Evolutionary conservation across 2,113 vertebrate genomes (phyloP).

Genomic region (Zapus hudsonius): DNA sequence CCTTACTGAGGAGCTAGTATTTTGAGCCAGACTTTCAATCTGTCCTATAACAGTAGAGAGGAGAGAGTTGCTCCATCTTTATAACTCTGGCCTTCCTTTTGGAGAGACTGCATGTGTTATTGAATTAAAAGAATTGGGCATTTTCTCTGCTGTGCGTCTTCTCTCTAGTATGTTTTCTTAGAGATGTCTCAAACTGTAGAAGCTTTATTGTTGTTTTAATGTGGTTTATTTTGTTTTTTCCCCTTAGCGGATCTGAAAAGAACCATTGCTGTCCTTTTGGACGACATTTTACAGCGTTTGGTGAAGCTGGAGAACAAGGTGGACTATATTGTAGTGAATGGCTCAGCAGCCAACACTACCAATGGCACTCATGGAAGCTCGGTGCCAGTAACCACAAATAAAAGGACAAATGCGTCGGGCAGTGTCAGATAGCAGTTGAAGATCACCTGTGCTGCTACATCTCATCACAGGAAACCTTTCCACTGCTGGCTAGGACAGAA

Average conservation of each 20-base stretch:
- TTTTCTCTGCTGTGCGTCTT: constrained; percentile 9
- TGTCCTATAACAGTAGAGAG: background rate
- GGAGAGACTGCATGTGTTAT: background rate
- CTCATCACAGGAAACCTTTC: constrained; percentile 73
- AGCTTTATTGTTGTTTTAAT: constrained; percentile 1
- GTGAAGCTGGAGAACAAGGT: constrained; percentile 96
- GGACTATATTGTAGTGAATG: constrained; percentile 91
- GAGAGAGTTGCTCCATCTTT: background rate
- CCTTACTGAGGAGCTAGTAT: background rate
- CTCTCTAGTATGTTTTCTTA: constrained; percentile 20
- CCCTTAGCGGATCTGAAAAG: constrained; percentile 95
- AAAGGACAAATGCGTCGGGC: constrained; percentile 82
- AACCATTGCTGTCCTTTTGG: constrained; percentile 97
- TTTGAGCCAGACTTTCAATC: constrained; percentile 19
- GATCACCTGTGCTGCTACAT: background rate
- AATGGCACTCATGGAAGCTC: constrained; percentile 87
- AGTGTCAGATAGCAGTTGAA: constrained; percentile 87
- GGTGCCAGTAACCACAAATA: constrained; percentile 84
- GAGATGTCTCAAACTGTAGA: background rate
- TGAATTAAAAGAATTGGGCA: background rate
- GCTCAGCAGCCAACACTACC: constrained; percentile 90
- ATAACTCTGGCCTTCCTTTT: constrained; percentile 21
- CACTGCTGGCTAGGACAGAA: constrained; percentile 68
- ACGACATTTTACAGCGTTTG: constrained; percentile 95
- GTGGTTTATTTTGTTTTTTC: background rate